Percentiles rank a stretch among this genome's conserved stretches.
Evolutionary conservation across 2,888 invertebrate species (phyloP).

Genomic region (Stomorhina lunata): DNA sequence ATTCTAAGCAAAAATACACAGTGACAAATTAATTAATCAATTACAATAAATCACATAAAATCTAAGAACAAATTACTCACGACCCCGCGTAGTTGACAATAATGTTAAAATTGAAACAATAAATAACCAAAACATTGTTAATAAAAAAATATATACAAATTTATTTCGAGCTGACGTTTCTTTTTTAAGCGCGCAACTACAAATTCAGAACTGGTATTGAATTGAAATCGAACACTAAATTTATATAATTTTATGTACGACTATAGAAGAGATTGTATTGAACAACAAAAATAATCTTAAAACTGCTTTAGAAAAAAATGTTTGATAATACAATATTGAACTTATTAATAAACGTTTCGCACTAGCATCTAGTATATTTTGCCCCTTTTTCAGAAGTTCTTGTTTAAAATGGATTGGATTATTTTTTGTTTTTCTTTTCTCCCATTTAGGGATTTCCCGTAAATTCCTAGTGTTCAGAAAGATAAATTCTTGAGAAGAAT

Average conservation of each 20-base stretch:
- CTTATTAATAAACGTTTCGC: too few species aligned
- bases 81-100: background rate
- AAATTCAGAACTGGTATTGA: conserved; percentile 8
- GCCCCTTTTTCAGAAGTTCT: too few species aligned
- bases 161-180: background rate
- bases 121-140: conserved; percentile 26
- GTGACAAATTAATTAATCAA: background rate
- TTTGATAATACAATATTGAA: too few species aligned
- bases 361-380: too few species aligned
- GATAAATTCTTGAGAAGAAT: too few species aligned
- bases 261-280: background rate
- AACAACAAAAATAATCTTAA: background rate
- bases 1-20: conserved; percentile 66
- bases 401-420: too few species aligned
- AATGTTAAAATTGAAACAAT: background rate
- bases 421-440: too few species aligned
- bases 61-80: conserved; percentile 21
- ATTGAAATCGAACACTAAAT: background rate
- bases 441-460: too few species aligned
- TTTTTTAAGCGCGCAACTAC: background rate
- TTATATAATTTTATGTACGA: conserved; percentile 10
- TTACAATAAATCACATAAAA: background rate
- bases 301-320: background rate
- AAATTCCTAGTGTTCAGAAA: too few species aligned
- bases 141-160: background rate